These are phyloP conservation scores for Cyphomyrmex costatus DNA, from an alignment of 1,140 invertebrate genomes.

Conservation along the genomic window DNA sequence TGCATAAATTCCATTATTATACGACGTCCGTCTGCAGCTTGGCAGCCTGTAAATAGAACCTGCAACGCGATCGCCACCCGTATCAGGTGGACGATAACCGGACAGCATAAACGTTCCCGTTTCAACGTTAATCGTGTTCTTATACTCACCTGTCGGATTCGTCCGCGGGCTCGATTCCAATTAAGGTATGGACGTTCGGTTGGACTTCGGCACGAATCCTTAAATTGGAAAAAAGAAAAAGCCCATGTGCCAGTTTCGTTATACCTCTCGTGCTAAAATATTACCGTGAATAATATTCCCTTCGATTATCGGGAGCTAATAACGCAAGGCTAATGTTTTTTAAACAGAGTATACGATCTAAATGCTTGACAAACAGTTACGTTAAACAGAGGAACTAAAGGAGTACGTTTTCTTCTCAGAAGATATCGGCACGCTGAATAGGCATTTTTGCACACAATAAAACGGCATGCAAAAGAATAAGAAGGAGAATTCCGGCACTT, in stretches of 20 bases:
- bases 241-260: conserved; percentile 6
- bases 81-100: conserved; percentile 66
- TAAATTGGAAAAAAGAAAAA: conserved; percentile 20
- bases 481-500: conserved; percentile 4
- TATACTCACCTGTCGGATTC: conserved; percentile 70
- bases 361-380: neutral
- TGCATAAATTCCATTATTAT: conserved; percentile 51
- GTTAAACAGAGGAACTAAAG: neutral
- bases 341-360: neutral
- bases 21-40: neutral
- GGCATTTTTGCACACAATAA: neutral
- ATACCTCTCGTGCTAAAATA: neutral
- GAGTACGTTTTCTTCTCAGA: neutral
- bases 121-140: conserved; percentile 46
- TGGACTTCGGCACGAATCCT: conserved; percentile 33
- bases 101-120: conserved; percentile 44
- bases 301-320: neutral
- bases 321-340: neutral
- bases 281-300: neutral
- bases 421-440: neutral
- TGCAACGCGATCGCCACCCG: conserved; percentile 53
- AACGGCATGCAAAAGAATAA: neutral
- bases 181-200: conserved; percentile 43
- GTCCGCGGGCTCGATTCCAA: conserved; percentile 61
- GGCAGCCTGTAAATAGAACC: conserved; percentile 43